Percentiles rank a stretch among this genome's conserved stretches.
Conservation (phyloP, 2,797 vertebrate genomes). For the Tragopan temminckii region DNA sequence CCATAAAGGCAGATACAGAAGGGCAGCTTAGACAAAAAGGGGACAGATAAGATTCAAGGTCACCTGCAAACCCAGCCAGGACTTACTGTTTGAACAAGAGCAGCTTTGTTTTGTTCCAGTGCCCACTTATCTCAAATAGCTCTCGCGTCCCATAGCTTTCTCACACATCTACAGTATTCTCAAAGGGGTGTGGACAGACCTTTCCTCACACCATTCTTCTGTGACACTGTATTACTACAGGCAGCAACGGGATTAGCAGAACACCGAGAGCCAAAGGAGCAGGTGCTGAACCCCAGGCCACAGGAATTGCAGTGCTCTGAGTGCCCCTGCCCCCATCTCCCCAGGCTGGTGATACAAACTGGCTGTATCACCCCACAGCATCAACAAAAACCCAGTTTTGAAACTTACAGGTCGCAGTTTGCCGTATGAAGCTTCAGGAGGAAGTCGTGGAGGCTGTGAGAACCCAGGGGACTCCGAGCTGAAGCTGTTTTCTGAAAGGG, state of each 20-base stretch:
- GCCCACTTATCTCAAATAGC: neutral
- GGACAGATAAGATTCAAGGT: neutral
- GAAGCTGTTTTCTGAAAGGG: slow-evolving; percentile 88
- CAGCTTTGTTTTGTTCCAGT: neutral
- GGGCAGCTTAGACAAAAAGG: neutral
- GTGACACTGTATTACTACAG: rapidly evolving
- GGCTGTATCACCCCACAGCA: neutral
- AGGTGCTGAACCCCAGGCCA: neutral
- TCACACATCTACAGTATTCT: neutral
- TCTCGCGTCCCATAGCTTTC: neutral
- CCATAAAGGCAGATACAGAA: neutral
- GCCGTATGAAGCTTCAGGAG: slow-evolving; percentile 88
- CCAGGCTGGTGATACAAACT: neutral
- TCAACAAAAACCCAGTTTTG: rapidly evolving
- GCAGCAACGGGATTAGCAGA: neutral
- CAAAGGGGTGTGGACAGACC: neutral
- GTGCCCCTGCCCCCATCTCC: rapidly evolving
- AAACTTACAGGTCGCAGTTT: slow-evolving; percentile 94
- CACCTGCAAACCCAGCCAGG: neutral
- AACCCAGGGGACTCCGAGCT: slow-evolving; percentile 90
- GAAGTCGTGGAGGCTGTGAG: slow-evolving; percentile 86
- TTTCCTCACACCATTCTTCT: rapidly evolving
- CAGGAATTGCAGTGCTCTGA: neutral
- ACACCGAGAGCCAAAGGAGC: neutral
- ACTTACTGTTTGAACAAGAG: neutral